Evolutionary conservation across 2,888 invertebrate species (phyloP), one percentile per base, ranked within the genome.

Genomic region (Plusia festucae): DNA sequence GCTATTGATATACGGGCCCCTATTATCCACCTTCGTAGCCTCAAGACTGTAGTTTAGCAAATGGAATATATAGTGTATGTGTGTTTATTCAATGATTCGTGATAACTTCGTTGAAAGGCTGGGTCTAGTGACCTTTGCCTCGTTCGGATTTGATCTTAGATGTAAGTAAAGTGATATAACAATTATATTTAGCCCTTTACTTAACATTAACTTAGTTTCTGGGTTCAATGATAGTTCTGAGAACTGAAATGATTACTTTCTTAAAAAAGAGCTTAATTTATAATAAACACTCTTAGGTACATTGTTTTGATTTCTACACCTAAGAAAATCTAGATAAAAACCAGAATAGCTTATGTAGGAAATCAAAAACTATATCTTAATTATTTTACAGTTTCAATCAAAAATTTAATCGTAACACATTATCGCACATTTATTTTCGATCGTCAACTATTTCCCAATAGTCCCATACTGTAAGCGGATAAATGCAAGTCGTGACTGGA

Each of bases 11-110:
- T 40, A 78, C 62, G 65, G 54, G 44, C 24, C 60, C 66, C 54
- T 53, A 55, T 72, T 76, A 52, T 68, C 73, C 61, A 53, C 54
- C 67, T 46, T 53, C 58, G 60, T 16, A 54, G 63, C 52, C 44
- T 67, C 44, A 56, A 63, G 15, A 22, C 11, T 11, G 22, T 52
- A 52, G 22, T 15, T 20, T 15, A 22, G 22, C 22, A 22, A 20
- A 22, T 20, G 9, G 30, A 30, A 30, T 9, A 30, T 9, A 11
- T n/a, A 53, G 40, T 60, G 27, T 56, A 60, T 15, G 18, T 46
- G 18, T 49, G 20, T 49, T 49, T 49, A 20, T 49, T 49, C 18
- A 13, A 49, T 49, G 46, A 49, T 49, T 16, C 16, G 46, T 18
- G 20, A 49, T 49, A 49, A 20, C 20, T 49, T 5, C 20, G 20